A percentile compares a stretch with the other conserved stretches of the same genome.
These are phyloP conservation scores for Gambusia yucatana DNA, from an alignment of 2,797 vertebrate species.

Conservation along the genomic window DNA sequence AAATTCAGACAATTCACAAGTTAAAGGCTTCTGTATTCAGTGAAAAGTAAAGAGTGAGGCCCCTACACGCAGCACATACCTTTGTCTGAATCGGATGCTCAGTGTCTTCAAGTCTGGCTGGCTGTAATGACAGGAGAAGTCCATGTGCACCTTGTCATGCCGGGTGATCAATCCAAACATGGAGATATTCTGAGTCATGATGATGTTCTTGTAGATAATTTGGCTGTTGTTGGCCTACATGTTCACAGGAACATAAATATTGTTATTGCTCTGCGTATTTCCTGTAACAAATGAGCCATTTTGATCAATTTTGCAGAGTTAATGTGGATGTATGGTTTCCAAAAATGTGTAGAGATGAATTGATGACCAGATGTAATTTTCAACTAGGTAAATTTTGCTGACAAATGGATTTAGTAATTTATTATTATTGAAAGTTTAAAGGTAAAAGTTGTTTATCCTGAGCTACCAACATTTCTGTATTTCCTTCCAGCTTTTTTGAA, in stretches of 20 bases:
- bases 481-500: neutral
- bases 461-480: no score
- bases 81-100: slow-evolving; percentile 35
- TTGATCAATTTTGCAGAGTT: no score
- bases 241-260: neutral
- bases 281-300: no score
- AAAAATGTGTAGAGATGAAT: no score
- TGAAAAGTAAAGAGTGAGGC: neutral
- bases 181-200: slow-evolving; percentile 30
- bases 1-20: neutral
- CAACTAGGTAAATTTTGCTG: no score
- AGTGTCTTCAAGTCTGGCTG: slow-evolving; percentile 28
- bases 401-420: no score
- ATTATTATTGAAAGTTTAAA: no score
- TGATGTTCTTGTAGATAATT: slow-evolving; percentile 51
- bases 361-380: no score
- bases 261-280: neutral
- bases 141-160: slow-evolving; percentile 19
- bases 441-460: no score
- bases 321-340: no score
- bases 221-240: slow-evolving; percentile 40
- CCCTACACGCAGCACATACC: slow-evolving; percentile 18
- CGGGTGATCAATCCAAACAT: slow-evolving; percentile 19
- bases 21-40: neutral
- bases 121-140: slow-evolving; percentile 48